phyloP scores from a whole-genome alignment of 2,888 invertebrate species.

The Rhopalosiphum nymphaeae region DNA sequence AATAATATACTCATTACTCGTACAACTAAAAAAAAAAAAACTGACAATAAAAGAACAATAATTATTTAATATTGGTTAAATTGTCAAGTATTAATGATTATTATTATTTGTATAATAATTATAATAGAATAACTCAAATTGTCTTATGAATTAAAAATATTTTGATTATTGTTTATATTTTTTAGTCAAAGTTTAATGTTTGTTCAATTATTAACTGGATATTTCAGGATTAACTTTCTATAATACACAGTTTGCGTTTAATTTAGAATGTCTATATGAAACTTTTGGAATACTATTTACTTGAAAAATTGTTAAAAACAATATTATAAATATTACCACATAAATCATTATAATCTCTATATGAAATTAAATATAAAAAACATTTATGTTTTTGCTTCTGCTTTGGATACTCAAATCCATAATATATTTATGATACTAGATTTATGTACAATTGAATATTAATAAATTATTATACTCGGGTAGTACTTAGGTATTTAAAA shows the following conservation, averaged over 20 bases:
- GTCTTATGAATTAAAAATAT: background rate
- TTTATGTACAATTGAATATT: background rate
- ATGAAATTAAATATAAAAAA: background rate
- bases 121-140: background rate
- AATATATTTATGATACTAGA: background rate
- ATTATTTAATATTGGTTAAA: background rate
- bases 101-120: background rate
- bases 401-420: background rate
- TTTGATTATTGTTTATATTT: background rate
- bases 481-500: background rate
- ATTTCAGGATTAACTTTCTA: background rate
- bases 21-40: too few species aligned
- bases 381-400: background rate
- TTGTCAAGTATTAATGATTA: background rate
- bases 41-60: background rate
- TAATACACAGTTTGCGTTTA: background rate
- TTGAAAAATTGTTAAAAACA: background rate
- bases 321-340: background rate
- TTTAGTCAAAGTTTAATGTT: constrained; percentile 1
- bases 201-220: background rate
- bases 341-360: too few species aligned
- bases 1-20: too few species aligned
- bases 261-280: background rate
- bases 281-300: background rate
- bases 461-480: background rate